Percentiles rank a stretch among this genome's conserved stretches.
Evolutionary conservation across 2,797 vertebrate genomes (phyloP).

Genomic region (Salmo trutta): DNA sequence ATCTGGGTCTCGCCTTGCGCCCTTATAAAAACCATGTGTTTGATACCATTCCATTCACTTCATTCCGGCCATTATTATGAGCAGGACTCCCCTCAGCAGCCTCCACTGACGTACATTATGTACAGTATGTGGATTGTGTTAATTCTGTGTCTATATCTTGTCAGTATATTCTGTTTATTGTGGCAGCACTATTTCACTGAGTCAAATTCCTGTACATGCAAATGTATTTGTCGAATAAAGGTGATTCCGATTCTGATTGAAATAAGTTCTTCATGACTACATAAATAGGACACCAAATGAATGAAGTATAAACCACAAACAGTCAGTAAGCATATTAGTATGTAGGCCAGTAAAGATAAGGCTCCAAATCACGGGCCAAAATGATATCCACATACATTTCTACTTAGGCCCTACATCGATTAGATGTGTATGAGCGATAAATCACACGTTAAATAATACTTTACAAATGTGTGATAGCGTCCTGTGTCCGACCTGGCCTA

Average conservation of each 20-base stretch:
- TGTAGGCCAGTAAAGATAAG: conserved; percentile 23
- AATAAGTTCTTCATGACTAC: conserved; percentile 19
- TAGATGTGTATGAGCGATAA: conserved; percentile 55
- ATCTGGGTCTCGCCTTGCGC: no score
- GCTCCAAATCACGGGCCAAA: conserved; percentile 3
- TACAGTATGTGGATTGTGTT: no score
- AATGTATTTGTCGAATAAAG: no score
- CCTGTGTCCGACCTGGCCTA: conserved; percentile 58
- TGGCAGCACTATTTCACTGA: no score
- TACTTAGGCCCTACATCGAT: conserved; percentile 57
- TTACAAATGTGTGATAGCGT: conserved; percentile 66
- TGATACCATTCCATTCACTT: no score
- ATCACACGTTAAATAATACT: conserved; percentile 75
- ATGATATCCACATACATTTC: conserved; percentile 29
- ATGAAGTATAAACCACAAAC: conserved; percentile 22
- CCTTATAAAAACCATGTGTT: no score
- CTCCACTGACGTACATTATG: no score
- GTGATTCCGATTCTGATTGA: not conserved
- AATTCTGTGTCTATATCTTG: no score
- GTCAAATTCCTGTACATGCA: no score
- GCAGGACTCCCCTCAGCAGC: no score
- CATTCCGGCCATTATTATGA: no score
- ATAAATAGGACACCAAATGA: conserved; percentile 20
- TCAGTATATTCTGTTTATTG: no score
- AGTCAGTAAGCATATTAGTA: conserved; percentile 3